Evolutionary conservation across 2,888 invertebrate genomes (phyloP).

Genomic region (Andrena bucephala): DNA sequence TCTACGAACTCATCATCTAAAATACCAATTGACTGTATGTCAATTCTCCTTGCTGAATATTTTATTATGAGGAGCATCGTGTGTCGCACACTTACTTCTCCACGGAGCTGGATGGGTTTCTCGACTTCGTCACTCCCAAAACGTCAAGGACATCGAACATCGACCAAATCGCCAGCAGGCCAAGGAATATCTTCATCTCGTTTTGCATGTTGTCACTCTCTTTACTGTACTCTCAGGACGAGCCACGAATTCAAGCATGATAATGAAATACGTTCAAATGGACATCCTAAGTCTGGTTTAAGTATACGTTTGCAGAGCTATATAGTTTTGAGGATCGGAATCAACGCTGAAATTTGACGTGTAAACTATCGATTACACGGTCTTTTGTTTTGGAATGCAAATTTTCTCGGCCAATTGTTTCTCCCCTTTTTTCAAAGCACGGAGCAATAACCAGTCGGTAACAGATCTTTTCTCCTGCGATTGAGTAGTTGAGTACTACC

Average conservation of each 20-base stretch:
- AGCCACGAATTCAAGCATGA: not conserved
- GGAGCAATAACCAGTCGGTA: too few relatives aligned
- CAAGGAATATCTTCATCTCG: conserved; percentile 38
- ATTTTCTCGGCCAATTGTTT: conserved; percentile 10
- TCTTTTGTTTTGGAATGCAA: conserved; percentile 9
- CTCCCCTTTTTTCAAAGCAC: too few relatives aligned
- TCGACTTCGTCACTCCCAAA: not conserved
- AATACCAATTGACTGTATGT: conserved; percentile 8
- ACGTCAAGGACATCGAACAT: conserved; percentile 37
- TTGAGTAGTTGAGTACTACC: too few relatives aligned
- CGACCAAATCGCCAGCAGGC: conserved; percentile 37
- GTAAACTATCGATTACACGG: not conserved
- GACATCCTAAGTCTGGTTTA: not conserved
- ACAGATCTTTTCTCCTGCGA: too few relatives aligned
- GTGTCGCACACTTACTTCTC: conserved; percentile 23
- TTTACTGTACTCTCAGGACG: too few relatives aligned
- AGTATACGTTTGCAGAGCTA: not conserved
- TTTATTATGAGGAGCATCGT: not conserved
- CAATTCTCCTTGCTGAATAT: not conserved
- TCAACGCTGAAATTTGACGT: conserved; percentile 8
- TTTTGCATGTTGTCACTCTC: conserved; percentile 22
- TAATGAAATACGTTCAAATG: not conserved
- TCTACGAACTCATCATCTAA: conserved; percentile 23
- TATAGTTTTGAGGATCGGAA: not conserved
- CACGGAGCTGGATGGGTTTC: not conserved